These are phyloP conservation scores for Yponomeuta plumbellus DNA, from an alignment of 2,888 invertebrate genomes.

Conservation along the genomic window DNA sequence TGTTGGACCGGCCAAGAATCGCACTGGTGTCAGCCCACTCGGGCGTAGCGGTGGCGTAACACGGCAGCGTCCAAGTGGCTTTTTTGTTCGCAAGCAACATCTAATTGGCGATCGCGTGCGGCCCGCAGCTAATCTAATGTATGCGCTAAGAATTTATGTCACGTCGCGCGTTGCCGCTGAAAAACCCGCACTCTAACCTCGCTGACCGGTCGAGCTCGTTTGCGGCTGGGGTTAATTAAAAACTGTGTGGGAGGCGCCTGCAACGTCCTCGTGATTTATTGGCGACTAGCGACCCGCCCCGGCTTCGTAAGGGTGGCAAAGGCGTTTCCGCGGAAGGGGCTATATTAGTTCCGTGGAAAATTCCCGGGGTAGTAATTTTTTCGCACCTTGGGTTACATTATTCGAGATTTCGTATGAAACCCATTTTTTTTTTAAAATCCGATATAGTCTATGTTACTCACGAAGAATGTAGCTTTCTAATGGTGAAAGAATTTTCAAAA, in stretches of 20 bases:
- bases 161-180: not conserved
- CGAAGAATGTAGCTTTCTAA: no score
- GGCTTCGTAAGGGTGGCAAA: no score
- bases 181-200: not conserved
- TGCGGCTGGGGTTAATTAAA: not conserved
- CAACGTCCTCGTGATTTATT: no score
- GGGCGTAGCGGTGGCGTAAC: constrained; percentile 7
- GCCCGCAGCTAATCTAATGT: not conserved
- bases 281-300: no score
- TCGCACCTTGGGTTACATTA: no score
- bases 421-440: no score
- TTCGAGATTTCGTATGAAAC: no score
- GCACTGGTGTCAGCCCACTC: not conserved
- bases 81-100: not conserved
- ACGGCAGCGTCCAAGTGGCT: not conserved
- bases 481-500: no score
- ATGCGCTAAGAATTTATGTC: constrained; percentile 5
- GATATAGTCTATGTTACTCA: no score
- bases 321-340: no score
- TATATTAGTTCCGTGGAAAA: no score
- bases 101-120: not conserved
- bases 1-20: not conserved
- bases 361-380: no score
- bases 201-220: not conserved
- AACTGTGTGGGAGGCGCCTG: not conserved